Conservation (phyloP, 2,113 vertebrate species). For the Porphyrio hochstetteri region DNA sequence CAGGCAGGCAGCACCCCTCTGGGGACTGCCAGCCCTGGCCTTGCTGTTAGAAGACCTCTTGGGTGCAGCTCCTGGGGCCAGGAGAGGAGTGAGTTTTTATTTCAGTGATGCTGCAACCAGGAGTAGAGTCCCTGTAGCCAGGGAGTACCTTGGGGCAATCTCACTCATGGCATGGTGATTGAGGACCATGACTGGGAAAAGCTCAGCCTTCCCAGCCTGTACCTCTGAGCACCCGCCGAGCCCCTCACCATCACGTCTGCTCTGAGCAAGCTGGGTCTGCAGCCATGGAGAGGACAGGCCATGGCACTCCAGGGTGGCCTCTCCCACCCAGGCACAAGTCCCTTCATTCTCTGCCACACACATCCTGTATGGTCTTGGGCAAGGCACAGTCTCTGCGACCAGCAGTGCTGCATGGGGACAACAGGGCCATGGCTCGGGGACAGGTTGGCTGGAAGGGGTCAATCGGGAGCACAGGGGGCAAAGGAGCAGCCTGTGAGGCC, state of each 20-base stretch:
- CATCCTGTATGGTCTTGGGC: neutral
- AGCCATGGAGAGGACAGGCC: neutral
- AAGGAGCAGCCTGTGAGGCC: neutral
- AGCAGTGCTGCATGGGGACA: neutral
- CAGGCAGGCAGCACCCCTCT: neutral
- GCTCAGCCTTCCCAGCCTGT: neutral
- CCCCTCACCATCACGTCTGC: fast-evolving
- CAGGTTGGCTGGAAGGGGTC: neutral
- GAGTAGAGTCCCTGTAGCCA: neutral
- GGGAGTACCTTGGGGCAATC: neutral
- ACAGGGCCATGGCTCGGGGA: fast-evolving
- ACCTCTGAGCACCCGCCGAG: neutral
- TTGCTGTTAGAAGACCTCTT: neutral
- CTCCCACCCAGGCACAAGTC: fast-evolving
- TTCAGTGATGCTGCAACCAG: neutral
- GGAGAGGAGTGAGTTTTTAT: neutral
- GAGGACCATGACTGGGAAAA: neutral
- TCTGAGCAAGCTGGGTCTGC: neutral
- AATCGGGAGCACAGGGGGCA: neutral
- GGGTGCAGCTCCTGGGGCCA: neutral
- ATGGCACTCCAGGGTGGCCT: neutral
- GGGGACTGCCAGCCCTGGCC: neutral
- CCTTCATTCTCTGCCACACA: neutral
- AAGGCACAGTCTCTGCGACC: neutral
- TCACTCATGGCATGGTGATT: neutral